phyloP scores from a whole-genome alignment of 1,140 invertebrate species.

The Trichogramma pretiosum region DNA sequence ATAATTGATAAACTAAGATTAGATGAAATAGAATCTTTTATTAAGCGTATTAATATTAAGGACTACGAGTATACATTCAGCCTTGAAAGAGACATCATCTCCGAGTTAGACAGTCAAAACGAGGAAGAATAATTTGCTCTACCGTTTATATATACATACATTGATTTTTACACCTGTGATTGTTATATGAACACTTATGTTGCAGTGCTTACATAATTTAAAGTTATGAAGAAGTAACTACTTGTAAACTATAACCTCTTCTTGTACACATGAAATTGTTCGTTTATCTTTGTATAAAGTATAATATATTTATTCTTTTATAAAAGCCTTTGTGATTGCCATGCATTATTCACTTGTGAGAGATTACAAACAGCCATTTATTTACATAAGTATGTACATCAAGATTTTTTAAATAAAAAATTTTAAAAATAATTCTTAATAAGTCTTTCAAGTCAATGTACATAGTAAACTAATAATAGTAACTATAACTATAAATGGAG shows the following conservation, averaged over 20 bases:
- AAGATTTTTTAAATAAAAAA: constrained; percentile 10
- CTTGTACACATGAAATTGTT: not conserved
- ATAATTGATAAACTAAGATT: constrained; percentile 33
- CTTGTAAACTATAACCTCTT: constrained; percentile 3
- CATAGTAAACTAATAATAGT: constrained; percentile 28
- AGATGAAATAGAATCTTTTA: constrained; percentile 36
- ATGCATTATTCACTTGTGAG: constrained; percentile 3
- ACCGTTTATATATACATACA: not conserved
- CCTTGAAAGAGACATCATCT: constrained; percentile 36
- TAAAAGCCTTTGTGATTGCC: constrained; percentile 1
- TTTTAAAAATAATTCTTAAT: constrained; percentile 6
- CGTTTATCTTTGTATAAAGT: constrained; percentile 3
- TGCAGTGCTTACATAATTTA: not conserved
- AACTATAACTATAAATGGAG: constrained; percentile 68
- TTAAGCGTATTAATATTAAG: constrained; percentile 29
- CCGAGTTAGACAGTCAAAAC: constrained; percentile 34
- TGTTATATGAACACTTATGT: constrained; percentile 5
- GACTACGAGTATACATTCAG: constrained; percentile 35
- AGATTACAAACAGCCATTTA: constrained; percentile 10
- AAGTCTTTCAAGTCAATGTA: constrained; percentile 17
- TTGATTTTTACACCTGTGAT: not conserved
- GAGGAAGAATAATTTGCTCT: constrained; percentile 6
- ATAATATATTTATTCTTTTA: constrained; percentile 6
- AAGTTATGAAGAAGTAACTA: not conserved
- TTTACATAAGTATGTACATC: constrained; percentile 11